Base-by-base conservation (phyloP, 2,797 vertebrate species). In the Erithacus rubecula region DNA sequence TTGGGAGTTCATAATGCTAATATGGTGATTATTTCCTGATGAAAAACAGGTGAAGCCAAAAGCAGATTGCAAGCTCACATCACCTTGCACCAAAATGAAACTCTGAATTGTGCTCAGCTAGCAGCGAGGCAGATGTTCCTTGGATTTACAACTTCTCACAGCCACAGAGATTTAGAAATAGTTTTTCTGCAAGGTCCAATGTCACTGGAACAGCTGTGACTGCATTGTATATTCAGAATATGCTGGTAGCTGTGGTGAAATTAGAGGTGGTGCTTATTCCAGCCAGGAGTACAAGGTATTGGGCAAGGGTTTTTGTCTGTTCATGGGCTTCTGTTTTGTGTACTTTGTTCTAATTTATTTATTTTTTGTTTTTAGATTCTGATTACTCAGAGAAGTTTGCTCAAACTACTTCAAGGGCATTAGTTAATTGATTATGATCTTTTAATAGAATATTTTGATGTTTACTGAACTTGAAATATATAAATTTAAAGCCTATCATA, bases 21-120 rank as follows among this genome's bases (percentile, higher is more conserved):
- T 74, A 39, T n/a, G 37, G 34, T 84, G 85, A 83, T 93, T 93
- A 81, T 87, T 97, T 94, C 75, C 41, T 64, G 19, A 65, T 80
- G 79, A 72, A 91, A 87, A 96, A 43, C 51, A 95, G 69, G 65
- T 88, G 63, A 87, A 94, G 36, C 69, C 68, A 59, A 92, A 94
- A 88, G 47, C 85, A 95, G 70, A 70, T 78, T 91, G 80, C 58
- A 78, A 69, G 22, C n/a, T 95, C 30, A 10, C 27, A 63, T 89
- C 56, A 79, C 26, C 84, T 94, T 94, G 84, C 36, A 82, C 68
- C 71, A 89, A 81, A 95, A 94, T 81, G 70, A 72, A 77, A 74
- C 39, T 49, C 26, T 74, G 0, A 55, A 18, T 30, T 88, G 63
- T 94, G 84, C 67, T 87, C 49, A 94, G 34, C 41, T 68, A 65